Conservation (phyloP, 2,797 vertebrate species). For the Enteromius trimaculatus region DNA sequence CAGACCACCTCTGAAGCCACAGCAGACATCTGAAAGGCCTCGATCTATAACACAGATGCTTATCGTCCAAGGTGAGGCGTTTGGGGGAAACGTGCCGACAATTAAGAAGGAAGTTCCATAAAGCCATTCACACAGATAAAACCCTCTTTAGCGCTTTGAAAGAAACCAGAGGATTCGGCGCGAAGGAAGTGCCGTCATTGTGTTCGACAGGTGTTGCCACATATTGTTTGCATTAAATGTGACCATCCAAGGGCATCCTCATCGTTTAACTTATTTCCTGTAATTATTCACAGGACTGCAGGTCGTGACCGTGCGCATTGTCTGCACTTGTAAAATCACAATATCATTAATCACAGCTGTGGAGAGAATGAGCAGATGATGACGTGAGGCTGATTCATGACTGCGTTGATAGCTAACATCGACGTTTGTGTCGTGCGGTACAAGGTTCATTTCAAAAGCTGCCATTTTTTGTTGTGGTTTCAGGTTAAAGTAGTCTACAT, state of each 20-base stretch:
- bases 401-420: constrained; percentile 41
- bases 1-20: constrained; percentile 47
- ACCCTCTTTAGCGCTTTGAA: constrained; percentile 23
- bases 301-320: constrained; percentile 45
- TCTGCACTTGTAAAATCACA: constrained; percentile 47
- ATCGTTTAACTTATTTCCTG: constrained; percentile 56
- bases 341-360: constrained; percentile 54
- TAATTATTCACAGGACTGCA: constrained; percentile 55
- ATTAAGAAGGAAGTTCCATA: constrained; percentile 36
- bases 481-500: neutral
- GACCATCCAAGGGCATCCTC: constrained; percentile 49
- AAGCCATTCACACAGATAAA: constrained; percentile 43
- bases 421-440: neutral
- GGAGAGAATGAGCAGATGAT: constrained; percentile 28
- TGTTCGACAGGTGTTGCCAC: constrained; percentile 52
- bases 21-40: neutral
- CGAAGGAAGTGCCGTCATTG: constrained; percentile 33
- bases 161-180: constrained; percentile 46
- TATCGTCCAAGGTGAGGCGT: constrained; percentile 15
- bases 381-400: constrained; percentile 46
- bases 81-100: neutral
- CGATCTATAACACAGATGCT: constrained; percentile 34
- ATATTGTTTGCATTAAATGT: constrained; percentile 55
- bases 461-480: neutral
- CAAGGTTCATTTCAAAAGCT: neutral